Evolutionary conservation across 2,113 vertebrate genomes (phyloP).

Genomic region (Labrus mixtus): DNA sequence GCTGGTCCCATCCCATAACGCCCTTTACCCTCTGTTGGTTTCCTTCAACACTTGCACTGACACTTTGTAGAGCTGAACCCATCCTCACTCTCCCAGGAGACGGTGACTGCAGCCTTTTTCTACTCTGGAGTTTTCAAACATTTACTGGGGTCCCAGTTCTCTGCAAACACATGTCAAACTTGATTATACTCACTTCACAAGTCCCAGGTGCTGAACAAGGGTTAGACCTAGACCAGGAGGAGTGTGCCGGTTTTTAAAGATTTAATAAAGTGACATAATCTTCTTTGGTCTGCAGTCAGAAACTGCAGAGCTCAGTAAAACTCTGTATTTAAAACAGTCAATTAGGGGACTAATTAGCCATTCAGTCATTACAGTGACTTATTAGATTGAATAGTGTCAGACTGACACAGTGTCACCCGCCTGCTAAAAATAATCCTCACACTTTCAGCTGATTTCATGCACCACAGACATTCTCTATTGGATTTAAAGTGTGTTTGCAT

Average conservation of each 20-base stretch:
- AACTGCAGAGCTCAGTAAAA: constrained; percentile 1
- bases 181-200: constrained; percentile 39
- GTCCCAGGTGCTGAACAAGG: constrained; percentile 11
- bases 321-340: constrained; percentile 35
- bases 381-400: constrained; percentile 59
- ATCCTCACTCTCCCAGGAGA: not conserved
- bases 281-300: constrained; percentile 13
- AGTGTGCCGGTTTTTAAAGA: not conserved
- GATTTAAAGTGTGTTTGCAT: constrained; percentile 37
- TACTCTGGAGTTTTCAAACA: constrained; percentile 50
- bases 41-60: constrained; percentile 28
- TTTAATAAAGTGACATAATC: constrained; percentile 4
- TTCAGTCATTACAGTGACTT: constrained; percentile 57
- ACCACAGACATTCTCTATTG: not conserved
- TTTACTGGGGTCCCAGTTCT: constrained; percentile 35
- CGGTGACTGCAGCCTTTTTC: not conserved
- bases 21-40: constrained; percentile 4
- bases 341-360: constrained; percentile 65
- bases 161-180: constrained; percentile 45
- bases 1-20: not conserved
- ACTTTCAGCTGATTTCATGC: constrained; percentile 30
- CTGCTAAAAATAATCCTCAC: constrained; percentile 55
- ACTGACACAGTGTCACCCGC: constrained; percentile 46
- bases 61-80: constrained; percentile 37
- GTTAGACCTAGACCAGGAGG: constrained; percentile 8